These are phyloP conservation scores for Crocuta crocuta DNA, from an alignment of 2,113 vertebrate genomes.

Conservation along the genomic window DNA sequence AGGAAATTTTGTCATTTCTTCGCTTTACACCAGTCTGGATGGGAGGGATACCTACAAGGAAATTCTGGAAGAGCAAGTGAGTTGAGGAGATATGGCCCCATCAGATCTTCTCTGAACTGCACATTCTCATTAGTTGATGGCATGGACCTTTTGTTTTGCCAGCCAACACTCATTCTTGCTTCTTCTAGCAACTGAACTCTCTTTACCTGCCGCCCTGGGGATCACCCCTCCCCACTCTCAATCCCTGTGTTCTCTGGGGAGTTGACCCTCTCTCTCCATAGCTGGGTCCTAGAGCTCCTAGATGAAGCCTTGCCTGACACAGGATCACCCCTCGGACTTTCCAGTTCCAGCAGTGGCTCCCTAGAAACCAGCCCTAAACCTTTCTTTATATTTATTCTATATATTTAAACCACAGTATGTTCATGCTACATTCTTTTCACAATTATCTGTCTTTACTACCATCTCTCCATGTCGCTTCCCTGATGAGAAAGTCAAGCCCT, in stretches of 20 bases:
- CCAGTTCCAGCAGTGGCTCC: neutral
- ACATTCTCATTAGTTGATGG: neutral
- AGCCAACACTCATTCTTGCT: neutral
- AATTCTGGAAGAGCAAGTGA: neutral
- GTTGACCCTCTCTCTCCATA: neutral
- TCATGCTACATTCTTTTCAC: neutral
- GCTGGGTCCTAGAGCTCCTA: neutral
- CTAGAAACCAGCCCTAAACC: neutral
- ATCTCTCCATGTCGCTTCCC: neutral
- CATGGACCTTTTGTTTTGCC: neutral
- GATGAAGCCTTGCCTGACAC: neutral
- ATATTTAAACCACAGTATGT: neutral
- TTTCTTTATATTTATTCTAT: neutral
- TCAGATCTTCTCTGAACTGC: neutral
- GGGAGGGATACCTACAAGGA: neutral
- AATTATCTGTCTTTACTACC: neutral
- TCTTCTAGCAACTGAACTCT: neutral
- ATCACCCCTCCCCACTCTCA: neutral
- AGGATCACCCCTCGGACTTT: neutral
- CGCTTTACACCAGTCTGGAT: neutral
- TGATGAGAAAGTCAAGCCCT: neutral
- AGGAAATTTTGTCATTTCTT: neutral
- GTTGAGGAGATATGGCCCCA: neutral
- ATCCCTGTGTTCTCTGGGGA: neutral
- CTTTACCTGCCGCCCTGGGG: neutral